phyloP scores from a whole-genome alignment of 2,113 vertebrate species.

The Columba livia region DNA sequence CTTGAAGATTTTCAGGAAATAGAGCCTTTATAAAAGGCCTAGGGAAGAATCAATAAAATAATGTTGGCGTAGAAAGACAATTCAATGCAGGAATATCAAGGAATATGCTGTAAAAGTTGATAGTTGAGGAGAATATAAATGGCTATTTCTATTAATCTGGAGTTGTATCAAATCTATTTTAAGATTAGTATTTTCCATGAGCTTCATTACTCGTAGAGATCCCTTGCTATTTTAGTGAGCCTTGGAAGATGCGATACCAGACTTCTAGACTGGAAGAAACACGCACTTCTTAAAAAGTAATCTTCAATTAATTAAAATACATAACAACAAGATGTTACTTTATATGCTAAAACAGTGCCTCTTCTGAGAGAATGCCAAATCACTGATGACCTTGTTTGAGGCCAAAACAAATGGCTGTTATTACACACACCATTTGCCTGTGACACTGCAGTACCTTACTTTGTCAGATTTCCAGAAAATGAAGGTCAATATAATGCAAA shows the following conservation, averaged over 20 bases:
- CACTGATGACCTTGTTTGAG: not conserved
- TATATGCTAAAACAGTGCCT: not conserved
- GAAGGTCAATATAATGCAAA: not conserved
- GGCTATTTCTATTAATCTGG: constrained; percentile 15
- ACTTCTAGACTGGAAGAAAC: not conserved
- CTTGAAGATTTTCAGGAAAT: constrained; percentile 94
- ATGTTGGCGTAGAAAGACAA: not conserved
- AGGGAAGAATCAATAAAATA: constrained; percentile 31
- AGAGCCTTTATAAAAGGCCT: constrained; percentile 94
- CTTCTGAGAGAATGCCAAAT: not conserved
- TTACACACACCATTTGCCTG: not conserved
- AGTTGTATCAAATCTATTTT: not conserved
- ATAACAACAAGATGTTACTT: not conserved
- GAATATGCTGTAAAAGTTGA: not conserved
- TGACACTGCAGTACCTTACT: not conserved
- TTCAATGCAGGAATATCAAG: not conserved
- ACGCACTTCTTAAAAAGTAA: not conserved
- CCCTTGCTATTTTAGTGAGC: not conserved
- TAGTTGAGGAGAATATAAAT: constrained; percentile 11
- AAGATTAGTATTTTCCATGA: not conserved
- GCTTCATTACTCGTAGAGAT: not conserved
- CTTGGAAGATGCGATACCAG: not conserved
- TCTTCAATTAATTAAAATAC: not conserved
- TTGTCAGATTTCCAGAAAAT: not conserved
- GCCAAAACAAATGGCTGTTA: not conserved